phyloP scores from a whole-genome alignment of 2,113 vertebrate genomes.

The Channa argus region DNA sequence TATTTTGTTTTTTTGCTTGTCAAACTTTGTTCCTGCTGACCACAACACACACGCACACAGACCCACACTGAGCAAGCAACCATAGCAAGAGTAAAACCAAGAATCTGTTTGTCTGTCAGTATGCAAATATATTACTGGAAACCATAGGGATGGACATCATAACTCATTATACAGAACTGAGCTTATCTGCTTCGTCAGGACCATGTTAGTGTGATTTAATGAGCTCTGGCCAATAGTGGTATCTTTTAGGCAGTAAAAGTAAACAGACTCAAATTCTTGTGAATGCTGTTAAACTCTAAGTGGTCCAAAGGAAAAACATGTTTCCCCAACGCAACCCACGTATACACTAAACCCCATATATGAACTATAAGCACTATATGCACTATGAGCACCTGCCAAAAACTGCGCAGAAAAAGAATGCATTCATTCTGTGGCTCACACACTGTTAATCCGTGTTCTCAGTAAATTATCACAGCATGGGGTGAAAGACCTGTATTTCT shows the following conservation, averaged over 20 bases:
- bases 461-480: conserved; percentile 40
- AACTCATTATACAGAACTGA: not conserved
- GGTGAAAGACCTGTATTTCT: conserved; percentile 32
- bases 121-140: not conserved
- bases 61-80: too few species aligned
- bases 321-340: not conserved
- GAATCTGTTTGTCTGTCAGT: not conserved
- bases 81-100: not conserved
- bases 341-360: not conserved
- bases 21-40: conserved; percentile 18
- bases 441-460: conserved; percentile 30
- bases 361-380: too few species aligned
- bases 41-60: not conserved
- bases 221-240: not conserved
- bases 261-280: not conserved
- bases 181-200: not conserved
- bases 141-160: not conserved
- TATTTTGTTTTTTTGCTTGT: conserved; percentile 11
- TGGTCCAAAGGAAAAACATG: not conserved
- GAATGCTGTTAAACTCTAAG: not conserved
- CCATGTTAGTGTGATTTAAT: not conserved
- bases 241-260: not conserved
- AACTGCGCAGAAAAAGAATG: not conserved
- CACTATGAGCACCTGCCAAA: not conserved
- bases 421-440: not conserved